These are phyloP conservation scores for Zingel zingel DNA, from an alignment of 2,113 vertebrate genomes.

Conservation along the genomic window DNA sequence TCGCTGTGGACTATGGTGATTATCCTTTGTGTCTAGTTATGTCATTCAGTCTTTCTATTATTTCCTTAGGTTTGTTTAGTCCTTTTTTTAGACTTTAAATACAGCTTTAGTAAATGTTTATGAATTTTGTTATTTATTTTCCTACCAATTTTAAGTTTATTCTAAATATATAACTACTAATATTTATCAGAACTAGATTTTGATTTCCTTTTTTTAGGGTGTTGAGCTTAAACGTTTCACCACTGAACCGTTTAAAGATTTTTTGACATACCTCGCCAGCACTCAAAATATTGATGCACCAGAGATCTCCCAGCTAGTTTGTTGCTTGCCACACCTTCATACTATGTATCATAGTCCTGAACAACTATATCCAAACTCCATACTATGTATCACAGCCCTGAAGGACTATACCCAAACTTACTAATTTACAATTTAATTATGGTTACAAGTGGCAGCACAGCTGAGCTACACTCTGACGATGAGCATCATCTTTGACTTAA, in stretches of 20 bases:
- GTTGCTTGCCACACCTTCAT: not conserved
- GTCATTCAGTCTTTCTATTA: too few relatives aligned
- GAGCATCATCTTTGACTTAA: conserved; percentile 20
- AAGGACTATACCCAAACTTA: not conserved
- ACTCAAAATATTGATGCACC: not conserved
- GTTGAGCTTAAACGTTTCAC: not conserved
- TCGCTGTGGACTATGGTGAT: not conserved
- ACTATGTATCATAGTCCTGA: too few relatives aligned
- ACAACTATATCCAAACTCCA: not conserved
- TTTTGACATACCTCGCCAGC: not conserved
- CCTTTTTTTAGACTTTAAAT: not conserved
- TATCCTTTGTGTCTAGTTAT: not conserved
- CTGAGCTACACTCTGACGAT: conserved; percentile 4
- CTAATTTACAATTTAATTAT: not conserved
- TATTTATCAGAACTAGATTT: too few relatives aligned
- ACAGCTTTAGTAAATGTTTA: not conserved
- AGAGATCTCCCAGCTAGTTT: not conserved
- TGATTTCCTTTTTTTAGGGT: not conserved
- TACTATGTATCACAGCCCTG: not conserved
- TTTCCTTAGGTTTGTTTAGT: not conserved
- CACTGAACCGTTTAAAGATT: not conserved
- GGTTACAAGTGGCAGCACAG: not conserved
- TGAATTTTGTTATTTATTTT: not conserved
- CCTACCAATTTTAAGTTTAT: not conserved
- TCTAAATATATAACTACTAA: not conserved